phyloP scores from a whole-genome alignment of 2,888 invertebrate genomes.

The Leptopterna dolabrata region DNA sequence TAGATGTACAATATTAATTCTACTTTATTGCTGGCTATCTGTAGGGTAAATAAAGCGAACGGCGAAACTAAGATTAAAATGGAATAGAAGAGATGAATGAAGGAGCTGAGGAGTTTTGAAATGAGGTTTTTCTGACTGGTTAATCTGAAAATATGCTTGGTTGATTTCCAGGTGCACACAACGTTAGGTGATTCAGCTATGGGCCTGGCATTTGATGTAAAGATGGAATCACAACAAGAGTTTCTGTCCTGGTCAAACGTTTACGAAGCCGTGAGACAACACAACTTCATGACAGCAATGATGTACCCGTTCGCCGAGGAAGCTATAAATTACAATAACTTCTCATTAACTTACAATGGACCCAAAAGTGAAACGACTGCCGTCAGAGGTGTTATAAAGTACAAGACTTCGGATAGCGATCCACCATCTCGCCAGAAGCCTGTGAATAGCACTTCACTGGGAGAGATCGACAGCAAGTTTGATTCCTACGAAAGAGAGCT shows the following conservation, averaged over 20 bases:
- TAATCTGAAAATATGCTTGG: too few species aligned
- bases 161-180: neutral
- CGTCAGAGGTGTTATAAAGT: constrained; percentile 22
- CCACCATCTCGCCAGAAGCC: neutral
- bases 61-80: too few species aligned
- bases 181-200: constrained; percentile 61
- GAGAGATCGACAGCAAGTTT: neutral
- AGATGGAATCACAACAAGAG: constrained; percentile 70
- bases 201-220: constrained; percentile 71
- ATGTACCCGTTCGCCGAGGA: constrained; percentile 65
- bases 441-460: neutral
- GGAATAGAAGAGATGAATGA: too few species aligned
- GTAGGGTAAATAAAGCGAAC: too few species aligned
- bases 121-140: too few species aligned
- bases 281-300: constrained; percentile 64
- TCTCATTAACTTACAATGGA: constrained; percentile 65
- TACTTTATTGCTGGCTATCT: too few species aligned
- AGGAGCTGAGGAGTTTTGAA: too few species aligned
- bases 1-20: too few species aligned
- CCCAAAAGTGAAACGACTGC: neutral
- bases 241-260: constrained; percentile 66
- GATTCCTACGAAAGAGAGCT: constrained; percentile 26
- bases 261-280: constrained; percentile 62
- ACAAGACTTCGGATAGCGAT: neutral
- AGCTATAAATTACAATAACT: constrained; percentile 69